These are phyloP conservation scores for Falco peregrinus DNA, from an alignment of 2,797 vertebrate genomes.

Conservation along the genomic window DNA sequence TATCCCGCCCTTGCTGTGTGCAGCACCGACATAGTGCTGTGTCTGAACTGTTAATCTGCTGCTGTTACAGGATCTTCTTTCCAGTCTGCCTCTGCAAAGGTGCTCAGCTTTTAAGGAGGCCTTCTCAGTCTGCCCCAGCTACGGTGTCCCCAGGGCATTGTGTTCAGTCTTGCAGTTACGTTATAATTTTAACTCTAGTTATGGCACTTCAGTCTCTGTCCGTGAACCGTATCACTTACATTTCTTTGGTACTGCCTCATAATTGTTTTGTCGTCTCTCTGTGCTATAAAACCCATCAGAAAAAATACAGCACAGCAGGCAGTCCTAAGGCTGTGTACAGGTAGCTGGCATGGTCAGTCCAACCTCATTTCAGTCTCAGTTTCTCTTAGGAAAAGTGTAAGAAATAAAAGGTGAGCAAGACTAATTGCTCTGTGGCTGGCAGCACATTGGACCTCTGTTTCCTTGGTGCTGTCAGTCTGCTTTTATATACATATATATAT, in stretches of 20 bases:
- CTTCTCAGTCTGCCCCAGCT: not conserved
- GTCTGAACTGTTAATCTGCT: not conserved
- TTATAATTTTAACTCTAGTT: not conserved
- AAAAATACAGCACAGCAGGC: not conserved
- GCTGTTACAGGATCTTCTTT: not conserved
- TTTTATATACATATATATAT: not conserved
- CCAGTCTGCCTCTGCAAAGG: not conserved
- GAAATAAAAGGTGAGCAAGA: not conserved
- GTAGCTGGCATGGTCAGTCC: not conserved
- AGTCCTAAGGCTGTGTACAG: not conserved
- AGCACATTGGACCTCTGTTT: not conserved
- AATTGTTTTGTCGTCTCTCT: not conserved
- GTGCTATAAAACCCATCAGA: not conserved
- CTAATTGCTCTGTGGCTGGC: not conserved
- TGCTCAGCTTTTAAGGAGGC: not conserved
- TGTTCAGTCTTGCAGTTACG: not conserved
- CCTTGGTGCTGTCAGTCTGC: not conserved
- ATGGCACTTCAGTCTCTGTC: not conserved
- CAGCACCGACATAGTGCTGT: not conserved
- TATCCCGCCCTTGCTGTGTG: not conserved
- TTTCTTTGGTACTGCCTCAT: not conserved
- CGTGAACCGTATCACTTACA: fast-evolving
- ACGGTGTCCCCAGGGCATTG: not conserved
- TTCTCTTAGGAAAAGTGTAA: not conserved
- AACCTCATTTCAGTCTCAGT: not conserved